Base-by-base conservation (phyloP, 64 coral and sea anemone species). In the Actinia equina region DNA sequence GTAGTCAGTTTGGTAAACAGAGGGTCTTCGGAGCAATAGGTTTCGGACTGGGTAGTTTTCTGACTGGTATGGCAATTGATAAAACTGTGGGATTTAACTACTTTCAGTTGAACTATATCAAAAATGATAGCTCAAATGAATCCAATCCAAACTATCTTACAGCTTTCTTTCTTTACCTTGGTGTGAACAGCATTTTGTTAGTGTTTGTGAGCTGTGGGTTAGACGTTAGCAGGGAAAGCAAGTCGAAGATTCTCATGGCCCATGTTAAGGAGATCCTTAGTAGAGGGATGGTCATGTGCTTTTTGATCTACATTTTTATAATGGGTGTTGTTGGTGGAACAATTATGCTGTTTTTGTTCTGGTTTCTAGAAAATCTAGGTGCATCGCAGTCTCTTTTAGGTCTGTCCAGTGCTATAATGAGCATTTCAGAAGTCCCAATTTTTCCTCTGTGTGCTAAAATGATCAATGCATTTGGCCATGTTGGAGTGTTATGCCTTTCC, bases 61-160 rank as follows among this genome's bases (percentile, higher is more conserved):
- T 92, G 17, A 85, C 90, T 61, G 90, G 90, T 4, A 54, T 92
- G 37, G 85, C 76, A 44, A 92, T 92, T 55, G 90, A 92, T 71
- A 63, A 61, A 63, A 85, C 83, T 6, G 43, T 63, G 1, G 51
- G 55, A 3, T 58, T n/a, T 22, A 85, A 85, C 26, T 85, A 85
- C 41, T 85, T 85, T 60, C 43, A 20, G 2, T 57, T 43, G 37
- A 52, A 7, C 11, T 13, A 30, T 82, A 3, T 14, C 20, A 22
- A 19, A n/a, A 15, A 15, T 49, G n/a, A 26, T 60, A 17, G 64
- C 8, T 27, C 71, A 11, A 55, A 82, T 18, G n/a, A 74, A 49
- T 51, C 51, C 19, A 85, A 63, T 86, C 61, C 54, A 56, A 79
- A 83, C 76, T 92, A 87, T 30, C 27, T 92, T 14, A 52, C 86